Base-by-base conservation (phyloP, 2,113 vertebrate genomes). In the Okapia johnstoni region DNA sequence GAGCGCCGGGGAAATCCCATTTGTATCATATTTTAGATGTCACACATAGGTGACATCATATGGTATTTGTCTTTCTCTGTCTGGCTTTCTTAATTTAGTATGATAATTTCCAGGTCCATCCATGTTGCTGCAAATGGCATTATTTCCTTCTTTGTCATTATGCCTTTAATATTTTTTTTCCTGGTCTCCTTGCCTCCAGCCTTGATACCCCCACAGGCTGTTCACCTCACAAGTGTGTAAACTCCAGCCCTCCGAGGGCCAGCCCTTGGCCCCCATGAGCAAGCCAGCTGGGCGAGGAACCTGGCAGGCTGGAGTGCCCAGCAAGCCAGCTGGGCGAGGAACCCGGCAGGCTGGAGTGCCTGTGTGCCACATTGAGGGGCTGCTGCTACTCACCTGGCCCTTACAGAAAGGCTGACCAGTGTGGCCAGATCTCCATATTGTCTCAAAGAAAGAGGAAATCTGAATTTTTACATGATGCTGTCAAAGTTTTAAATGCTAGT, bases 361-460 rank as follows among this genome's bases (percentile, higher is more conserved):
- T 0, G 16, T 1, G 0, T 1, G 43, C 46, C 55, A 14, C 0
- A 1, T 23, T 28, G 6, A 26, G 30, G 30, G 77, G 17, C 30
- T 12, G 19, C 25, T 33, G 50, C n/a, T 19, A 2, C 50, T 79
- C 28, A 16, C 2, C 6, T 28, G 6, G 28, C 21, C 17, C 85
- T 48, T 36, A 2, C 21, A 2, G 58, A n/a, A 40, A 60, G 9
- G 54, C 63, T 14, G 23, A 58, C 15, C 5, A 1, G 43, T 0
- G 14, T 14, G 11, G n/a, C 52, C 46, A 12, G 46, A 40, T 79
- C n/a, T 88, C 61, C 23, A 36, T 19, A 26, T 60, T 16, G 60
- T 12, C 60, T 55, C 8, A 36, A 15, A 48, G n/a, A 88, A n/a
- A 73, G 25, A 40, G 33, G 50, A 66, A 70, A n/a, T 46, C 57